Percentiles rank a stretch among this genome's conserved stretches.
Conservation (phyloP, 1,140 invertebrate genomes). For the Carcinoscorpius rotundicauda region DNA sequence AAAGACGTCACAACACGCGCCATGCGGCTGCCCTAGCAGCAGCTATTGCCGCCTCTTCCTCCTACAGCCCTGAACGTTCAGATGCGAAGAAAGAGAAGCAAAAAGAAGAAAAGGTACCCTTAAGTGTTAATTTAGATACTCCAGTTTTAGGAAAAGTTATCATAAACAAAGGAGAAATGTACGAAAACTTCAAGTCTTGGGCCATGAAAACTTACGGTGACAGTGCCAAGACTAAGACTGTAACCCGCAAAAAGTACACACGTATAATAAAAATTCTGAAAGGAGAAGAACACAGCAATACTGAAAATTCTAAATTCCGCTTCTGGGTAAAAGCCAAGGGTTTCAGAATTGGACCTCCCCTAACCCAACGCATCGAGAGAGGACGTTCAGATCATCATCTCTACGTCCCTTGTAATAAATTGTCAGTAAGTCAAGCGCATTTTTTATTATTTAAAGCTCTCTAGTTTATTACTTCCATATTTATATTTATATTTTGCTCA, state of each 20-base stretch:
- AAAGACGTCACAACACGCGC: slow-evolving; percentile 14
- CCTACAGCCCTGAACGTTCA: too few species aligned
- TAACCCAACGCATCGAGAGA: slow-evolving; percentile 43
- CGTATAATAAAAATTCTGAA: slow-evolving; percentile 70
- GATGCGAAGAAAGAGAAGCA: too few species aligned
- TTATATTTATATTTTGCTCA: too few species aligned
- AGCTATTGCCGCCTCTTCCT: background rate
- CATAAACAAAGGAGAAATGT: slow-evolving; percentile 7
- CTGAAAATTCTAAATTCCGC: slow-evolving; percentile 87
- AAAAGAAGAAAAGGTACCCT: too few species aligned
- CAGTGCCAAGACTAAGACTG: slow-evolving; percentile 86
- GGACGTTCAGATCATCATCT: slow-evolving; percentile 29
- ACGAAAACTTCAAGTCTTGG: slow-evolving; percentile 70
- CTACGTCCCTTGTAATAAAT: slow-evolving; percentile 53
- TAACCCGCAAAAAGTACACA: slow-evolving; percentile 80
- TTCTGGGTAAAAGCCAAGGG: slow-evolving; percentile 95
- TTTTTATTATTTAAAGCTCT: too few species aligned
- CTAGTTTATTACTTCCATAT: too few species aligned
- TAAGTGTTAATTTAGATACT: too few species aligned
- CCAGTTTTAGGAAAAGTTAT: too few species aligned
- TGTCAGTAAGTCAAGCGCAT: slow-evolving; percentile 41
- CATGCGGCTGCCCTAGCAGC: slow-evolving; percentile 15
- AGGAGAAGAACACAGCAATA: slow-evolving; percentile 70
- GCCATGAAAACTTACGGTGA: slow-evolving; percentile 78
- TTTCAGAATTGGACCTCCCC: slow-evolving; percentile 58